Percentiles rank a stretch among this genome's conserved stretches.
These are phyloP conservation scores for Leptoclinus maculatus DNA, from an alignment of 2,797 vertebrate genomes.

Conservation along the genomic window DNA sequence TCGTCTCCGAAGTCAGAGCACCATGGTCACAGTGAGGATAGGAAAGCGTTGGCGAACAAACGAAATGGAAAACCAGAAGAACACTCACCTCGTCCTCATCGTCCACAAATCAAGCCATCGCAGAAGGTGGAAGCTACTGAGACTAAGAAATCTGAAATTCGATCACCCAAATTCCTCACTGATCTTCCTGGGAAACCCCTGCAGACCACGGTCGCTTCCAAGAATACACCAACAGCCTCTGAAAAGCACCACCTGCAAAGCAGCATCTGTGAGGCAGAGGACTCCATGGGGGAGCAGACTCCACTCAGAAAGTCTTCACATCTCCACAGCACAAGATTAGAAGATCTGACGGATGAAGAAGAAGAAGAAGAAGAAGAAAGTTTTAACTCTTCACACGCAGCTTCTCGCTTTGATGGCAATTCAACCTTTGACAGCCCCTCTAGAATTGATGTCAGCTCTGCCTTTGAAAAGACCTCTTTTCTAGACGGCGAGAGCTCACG, in stretches of 20 bases:
- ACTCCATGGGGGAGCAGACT: conserved; percentile 39
- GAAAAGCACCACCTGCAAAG: conserved; percentile 52
- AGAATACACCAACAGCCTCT: conserved; percentile 35
- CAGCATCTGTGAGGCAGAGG: conserved; percentile 38
- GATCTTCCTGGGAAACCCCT: conserved; percentile 56
- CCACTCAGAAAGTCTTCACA: conserved; percentile 52
- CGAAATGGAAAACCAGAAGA: conserved; percentile 52
- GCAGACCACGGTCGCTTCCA: conserved; percentile 38
- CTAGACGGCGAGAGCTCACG: conserved; percentile 43
- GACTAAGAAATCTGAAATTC: conserved; percentile 33
- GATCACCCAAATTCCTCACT: conserved; percentile 22
- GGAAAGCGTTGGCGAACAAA: conserved; percentile 30
- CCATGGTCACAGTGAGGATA: conserved; percentile 36
- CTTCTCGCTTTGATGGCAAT: conserved; percentile 49
- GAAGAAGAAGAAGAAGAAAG: conserved; percentile 59
- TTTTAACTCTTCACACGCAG: conserved; percentile 50
- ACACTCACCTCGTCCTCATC: conserved; percentile 45
- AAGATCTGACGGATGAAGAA: conserved; percentile 34
- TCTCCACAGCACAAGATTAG: conserved; percentile 58
- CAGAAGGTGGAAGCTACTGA: conserved; percentile 48
- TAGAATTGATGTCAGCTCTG: conserved; percentile 46
- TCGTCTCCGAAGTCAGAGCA: conserved; percentile 55
- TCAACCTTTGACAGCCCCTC: conserved; percentile 53
- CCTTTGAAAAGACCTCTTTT: conserved; percentile 59
- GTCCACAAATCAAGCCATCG: conserved; percentile 1